Evolutionary conservation across 2,113 vertebrate species (phyloP).

Genomic region (Paracanthobrama guichenoti): DNA sequence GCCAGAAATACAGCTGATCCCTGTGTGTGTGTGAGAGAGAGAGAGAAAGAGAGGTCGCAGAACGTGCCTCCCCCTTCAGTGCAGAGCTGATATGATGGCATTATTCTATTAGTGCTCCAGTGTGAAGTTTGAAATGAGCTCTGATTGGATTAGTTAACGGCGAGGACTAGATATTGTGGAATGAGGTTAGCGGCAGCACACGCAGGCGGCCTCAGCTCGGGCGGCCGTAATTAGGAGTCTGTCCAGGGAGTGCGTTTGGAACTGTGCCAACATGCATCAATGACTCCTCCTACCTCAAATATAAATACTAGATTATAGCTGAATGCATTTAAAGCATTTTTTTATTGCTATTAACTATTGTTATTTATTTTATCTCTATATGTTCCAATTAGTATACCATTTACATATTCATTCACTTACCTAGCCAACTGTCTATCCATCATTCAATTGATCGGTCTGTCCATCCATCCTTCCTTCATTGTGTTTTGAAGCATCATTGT

Average conservation of each 20-base stretch:
- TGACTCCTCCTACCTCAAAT: constrained; percentile 46
- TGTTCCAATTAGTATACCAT: background rate
- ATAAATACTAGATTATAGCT: constrained; percentile 44
- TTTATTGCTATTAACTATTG: background rate
- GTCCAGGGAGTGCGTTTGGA: constrained; percentile 58
- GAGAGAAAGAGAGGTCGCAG: constrained; percentile 21
- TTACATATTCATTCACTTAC: background rate
- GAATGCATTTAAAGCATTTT: background rate
- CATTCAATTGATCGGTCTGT: background rate
- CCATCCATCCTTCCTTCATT: background rate
- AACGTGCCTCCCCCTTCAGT: constrained; percentile 54
- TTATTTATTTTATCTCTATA: constrained; percentile 35
- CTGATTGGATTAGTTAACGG: constrained; percentile 67
- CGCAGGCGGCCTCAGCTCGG: constrained; percentile 55
- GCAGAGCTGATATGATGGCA: constrained; percentile 56
- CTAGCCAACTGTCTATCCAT: background rate
- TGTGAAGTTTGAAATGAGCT: constrained; percentile 67
- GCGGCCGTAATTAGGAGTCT: constrained; percentile 59
- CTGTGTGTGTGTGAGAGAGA: background rate
- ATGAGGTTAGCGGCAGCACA: constrained; percentile 62
- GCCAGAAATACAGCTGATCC: constrained; percentile 52
- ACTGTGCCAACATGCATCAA: constrained; percentile 52
- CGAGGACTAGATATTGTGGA: constrained; percentile 63
- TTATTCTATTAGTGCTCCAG: constrained; percentile 67
- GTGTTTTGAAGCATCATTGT: constrained; percentile 47